Conservation (phyloP, 2,797 vertebrate species). For the Myoxocephalus aenaeus region DNA sequence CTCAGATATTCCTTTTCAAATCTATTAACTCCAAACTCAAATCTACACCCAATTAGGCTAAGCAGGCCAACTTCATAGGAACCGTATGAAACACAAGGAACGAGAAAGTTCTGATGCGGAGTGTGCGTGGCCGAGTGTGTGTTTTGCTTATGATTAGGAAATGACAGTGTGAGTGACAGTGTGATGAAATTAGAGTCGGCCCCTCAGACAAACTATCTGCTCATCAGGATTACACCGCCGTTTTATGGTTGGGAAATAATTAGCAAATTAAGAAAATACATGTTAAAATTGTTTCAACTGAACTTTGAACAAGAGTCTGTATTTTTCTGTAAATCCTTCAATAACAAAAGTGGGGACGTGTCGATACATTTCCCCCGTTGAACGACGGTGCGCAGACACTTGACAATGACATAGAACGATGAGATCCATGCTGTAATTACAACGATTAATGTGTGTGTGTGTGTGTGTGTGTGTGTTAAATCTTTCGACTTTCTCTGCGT, state of each 20-base stretch:
- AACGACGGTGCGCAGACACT: neutral
- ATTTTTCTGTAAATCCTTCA: neutral
- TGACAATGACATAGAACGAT: neutral
- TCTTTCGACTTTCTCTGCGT: slow-evolving; percentile 5
- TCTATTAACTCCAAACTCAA: slow-evolving; percentile 82
- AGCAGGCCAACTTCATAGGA: slow-evolving; percentile 72
- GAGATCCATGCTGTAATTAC: slow-evolving; percentile 1
- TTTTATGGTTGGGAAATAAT: slow-evolving; percentile 5
- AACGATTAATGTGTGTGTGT: slow-evolving; percentile 10
- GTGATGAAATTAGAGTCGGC: slow-evolving; percentile 17
- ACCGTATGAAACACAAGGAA: slow-evolving; percentile 40
- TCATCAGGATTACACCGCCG: slow-evolving; percentile 5
- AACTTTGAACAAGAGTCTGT: neutral
- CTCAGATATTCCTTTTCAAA: slow-evolving; percentile 87
- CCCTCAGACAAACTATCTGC: slow-evolving; percentile 1
- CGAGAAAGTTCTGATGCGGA: slow-evolving; percentile 54
- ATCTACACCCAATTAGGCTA: slow-evolving; percentile 81
- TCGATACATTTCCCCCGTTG: neutral
- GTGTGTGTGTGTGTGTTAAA: slow-evolving; percentile 3
- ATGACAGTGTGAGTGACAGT: slow-evolving; percentile 19
- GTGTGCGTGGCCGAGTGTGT: slow-evolving; percentile 9
- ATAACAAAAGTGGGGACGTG: neutral
- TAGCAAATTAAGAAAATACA: slow-evolving; percentile 8
- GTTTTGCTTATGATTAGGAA: slow-evolving; percentile 47
- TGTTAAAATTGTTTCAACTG: neutral